Evolutionary conservation across 2,888 invertebrate genomes (phyloP).

Genomic region (Ochropleura leucogaster): DNA sequence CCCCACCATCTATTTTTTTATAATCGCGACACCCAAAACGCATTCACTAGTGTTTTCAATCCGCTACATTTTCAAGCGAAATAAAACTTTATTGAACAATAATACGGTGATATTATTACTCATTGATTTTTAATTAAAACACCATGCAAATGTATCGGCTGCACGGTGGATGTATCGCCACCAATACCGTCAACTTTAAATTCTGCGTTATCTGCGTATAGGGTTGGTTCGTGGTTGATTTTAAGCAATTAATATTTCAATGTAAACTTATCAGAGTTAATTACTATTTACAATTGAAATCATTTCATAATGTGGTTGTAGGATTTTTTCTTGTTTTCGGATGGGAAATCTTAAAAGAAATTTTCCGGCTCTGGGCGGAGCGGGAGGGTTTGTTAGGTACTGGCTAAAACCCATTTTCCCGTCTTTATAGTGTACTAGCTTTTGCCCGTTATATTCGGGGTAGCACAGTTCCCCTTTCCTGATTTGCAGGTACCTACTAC

Average conservation of each 20-base stretch:
- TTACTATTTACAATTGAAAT: too few species aligned
- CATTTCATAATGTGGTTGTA: too few species aligned
- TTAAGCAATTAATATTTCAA: not conserved
- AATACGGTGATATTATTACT: constrained; percentile 57
- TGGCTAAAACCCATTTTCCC: too few species aligned
- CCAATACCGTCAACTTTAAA: constrained; percentile 54
- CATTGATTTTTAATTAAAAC: constrained; percentile 70
- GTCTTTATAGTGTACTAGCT: too few species aligned
- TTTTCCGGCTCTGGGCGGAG: too few species aligned
- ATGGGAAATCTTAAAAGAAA: too few species aligned
- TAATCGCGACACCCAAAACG: not conserved
- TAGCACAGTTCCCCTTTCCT: too few species aligned
- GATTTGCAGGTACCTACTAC: too few species aligned
- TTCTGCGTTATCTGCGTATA: constrained; percentile 43
- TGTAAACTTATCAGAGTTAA: not conserved
- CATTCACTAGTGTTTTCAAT: constrained; percentile 22
- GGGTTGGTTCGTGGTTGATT: constrained; percentile 30
- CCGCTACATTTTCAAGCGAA: constrained; percentile 26
- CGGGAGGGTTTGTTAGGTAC: too few species aligned
- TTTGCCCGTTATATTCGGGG: too few species aligned
- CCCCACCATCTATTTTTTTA: not conserved
- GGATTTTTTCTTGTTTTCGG: too few species aligned
- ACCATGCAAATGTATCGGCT: constrained; percentile 66
- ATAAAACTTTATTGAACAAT: constrained; percentile 53
- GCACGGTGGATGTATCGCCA: constrained; percentile 38